phyloP scores from a whole-genome alignment of 1,140 invertebrate genomes.

The Heliconius eleuchia region DNA sequence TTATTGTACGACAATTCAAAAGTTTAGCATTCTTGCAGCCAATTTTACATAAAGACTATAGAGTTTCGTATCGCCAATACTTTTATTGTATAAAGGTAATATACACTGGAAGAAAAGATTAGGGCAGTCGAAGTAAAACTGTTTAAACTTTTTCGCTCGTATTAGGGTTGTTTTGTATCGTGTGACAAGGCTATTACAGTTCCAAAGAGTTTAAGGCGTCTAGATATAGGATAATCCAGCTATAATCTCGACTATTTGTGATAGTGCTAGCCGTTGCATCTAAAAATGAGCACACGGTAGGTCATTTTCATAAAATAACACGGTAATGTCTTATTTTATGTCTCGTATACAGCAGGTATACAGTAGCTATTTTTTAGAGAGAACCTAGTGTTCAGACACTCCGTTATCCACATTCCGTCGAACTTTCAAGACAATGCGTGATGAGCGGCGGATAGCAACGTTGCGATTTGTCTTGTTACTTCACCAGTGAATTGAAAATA shows the following conservation, averaged over 20 bases:
- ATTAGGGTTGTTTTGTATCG: constrained; percentile 3
- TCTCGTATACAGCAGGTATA: neutral
- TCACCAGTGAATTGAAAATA: too few relatives aligned
- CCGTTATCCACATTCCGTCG: too few relatives aligned
- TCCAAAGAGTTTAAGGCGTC: constrained; percentile 3
- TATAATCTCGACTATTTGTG: constrained; percentile 4
- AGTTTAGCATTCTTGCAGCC: constrained; percentile 38
- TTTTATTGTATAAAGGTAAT: constrained; percentile 33
- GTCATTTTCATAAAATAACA: neutral
- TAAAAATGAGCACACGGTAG: neutral
- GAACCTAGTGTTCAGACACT: too few relatives aligned
- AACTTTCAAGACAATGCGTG: too few relatives aligned
- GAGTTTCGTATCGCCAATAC: constrained; percentile 27
- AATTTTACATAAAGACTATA: constrained; percentile 37
- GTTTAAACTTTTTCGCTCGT: constrained; percentile 32
- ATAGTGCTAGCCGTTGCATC: constrained; percentile 3
- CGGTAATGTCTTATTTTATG: neutral
- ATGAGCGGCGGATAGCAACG: too few relatives aligned
- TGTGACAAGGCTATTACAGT: constrained; percentile 10
- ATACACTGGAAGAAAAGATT: constrained; percentile 30
- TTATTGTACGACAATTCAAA: constrained; percentile 55
- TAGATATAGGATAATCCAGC: constrained; percentile 7
- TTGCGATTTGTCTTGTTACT: too few relatives aligned
- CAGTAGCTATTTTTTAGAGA: neutral
- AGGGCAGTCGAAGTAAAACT: constrained; percentile 21